phyloP scores from a whole-genome alignment of 1,140 invertebrate genomes.

The Berghia stephanieae region DNA sequence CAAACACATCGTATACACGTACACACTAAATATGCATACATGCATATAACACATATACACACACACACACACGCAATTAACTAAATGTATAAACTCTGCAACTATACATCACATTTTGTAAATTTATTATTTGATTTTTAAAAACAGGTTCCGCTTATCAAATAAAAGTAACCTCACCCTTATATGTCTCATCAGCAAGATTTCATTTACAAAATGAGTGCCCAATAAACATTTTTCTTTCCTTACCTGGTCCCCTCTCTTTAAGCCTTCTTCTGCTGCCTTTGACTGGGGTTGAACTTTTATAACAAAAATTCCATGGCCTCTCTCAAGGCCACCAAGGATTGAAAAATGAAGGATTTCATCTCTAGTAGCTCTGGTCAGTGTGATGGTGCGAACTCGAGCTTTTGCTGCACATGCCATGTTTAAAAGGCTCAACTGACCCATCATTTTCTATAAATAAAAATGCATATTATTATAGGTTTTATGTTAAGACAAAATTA shows the following conservation, averaged over 20 bases:
- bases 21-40: too few relatives aligned
- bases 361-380: slow-evolving; percentile 85
- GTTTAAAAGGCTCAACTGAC: slow-evolving; percentile 83
- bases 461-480: neutral
- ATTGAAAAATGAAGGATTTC: slow-evolving; percentile 94
- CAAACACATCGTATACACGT: too few relatives aligned
- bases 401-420: slow-evolving; percentile 98
- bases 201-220: too few relatives aligned
- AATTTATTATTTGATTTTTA: too few relatives aligned
- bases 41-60: too few relatives aligned
- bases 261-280: slow-evolving; percentile 95
- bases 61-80: too few relatives aligned
- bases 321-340: slow-evolving; percentile 85
- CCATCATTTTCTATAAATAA: slow-evolving; percentile 59
- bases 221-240: neutral
- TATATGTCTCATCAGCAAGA: too few relatives aligned
- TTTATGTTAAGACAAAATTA: too few relatives aligned
- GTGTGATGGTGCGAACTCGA: slow-evolving; percentile 85
- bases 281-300: slow-evolving; percentile 92
- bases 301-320: slow-evolving; percentile 93
- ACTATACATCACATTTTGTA: too few relatives aligned
- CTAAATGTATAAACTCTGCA: too few relatives aligned
- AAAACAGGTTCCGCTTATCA: too few relatives aligned
- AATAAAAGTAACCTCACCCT: too few relatives aligned
- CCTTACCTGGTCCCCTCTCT: slow-evolving; percentile 88